Base-by-base conservation (phyloP, 2,113 vertebrate genomes). In the Coregonus clupeaformis region DNA sequence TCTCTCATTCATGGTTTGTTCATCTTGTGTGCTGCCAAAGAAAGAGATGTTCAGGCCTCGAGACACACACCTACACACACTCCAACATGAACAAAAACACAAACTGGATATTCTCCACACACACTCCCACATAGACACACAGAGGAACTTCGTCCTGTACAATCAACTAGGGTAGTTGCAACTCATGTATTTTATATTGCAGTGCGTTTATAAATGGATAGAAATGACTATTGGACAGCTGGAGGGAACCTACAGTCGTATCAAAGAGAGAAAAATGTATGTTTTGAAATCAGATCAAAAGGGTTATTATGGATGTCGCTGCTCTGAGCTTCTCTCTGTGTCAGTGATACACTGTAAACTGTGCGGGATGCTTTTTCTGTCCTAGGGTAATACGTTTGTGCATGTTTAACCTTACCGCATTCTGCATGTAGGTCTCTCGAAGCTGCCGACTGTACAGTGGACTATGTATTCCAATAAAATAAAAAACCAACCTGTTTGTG, bases 391-490 rank as follows among this genome's bases (percentile, higher is more conserved):
- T n/a, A 87, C 85, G 1, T 18, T 87, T 85, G 83, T 92, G 92
- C 92, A 94, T 92, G 92, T 94, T 91, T 91, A 91, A 91, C 80
- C 79, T 84, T 85, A 85, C 81, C 80, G 83, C 88, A 82, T 84
- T 89, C 87, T 92, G 91, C 93, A 93, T 94, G 92, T 90, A 91
- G 90, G 86, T 86, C 89, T 86, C 86, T 88, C 72, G 32, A 86
- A 83, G 85, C 87, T 92, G 90, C 87, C 88, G 87, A 82, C 84
- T 92, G 87, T 90, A 92, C 91, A 93, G 91, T 90, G 87, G 81
- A 87, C 84, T 87, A 89, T 93, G 87, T 94, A 94, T 90, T 91
- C 90, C 89, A 92, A 90, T 91, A 91, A 91, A 92, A 60, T 88
- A 86, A 91, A 91, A 77, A 90, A 83, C 71, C 66, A 76, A 91